Percentiles rank a stretch among this genome's conserved stretches.
Evolutionary conservation across 2,797 vertebrate genomes (phyloP).

Genomic region (Psittacula derbiana): DNA sequence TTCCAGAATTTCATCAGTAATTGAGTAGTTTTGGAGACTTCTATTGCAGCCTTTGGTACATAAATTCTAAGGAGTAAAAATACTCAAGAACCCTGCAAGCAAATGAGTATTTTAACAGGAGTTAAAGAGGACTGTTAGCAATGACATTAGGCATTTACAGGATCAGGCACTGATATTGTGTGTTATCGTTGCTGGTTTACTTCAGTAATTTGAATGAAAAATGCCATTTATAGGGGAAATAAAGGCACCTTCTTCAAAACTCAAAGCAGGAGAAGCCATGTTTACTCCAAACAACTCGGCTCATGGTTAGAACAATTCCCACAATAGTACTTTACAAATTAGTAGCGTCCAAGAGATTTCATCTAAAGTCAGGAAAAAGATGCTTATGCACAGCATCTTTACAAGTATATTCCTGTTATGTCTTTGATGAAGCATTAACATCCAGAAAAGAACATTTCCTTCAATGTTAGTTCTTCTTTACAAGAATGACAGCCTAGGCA

Average conservation of each 20-base stretch:
- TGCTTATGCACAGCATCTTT: background rate
- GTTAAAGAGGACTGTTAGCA: background rate
- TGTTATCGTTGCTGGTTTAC: background rate
- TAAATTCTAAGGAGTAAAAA: background rate
- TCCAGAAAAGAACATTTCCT: background rate
- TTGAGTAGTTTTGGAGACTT: background rate
- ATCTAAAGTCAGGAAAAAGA: background rate
- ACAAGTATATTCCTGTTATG: background rate
- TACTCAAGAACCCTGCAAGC: background rate
- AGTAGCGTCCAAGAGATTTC: background rate
- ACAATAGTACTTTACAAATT: background rate
- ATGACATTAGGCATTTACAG: background rate
- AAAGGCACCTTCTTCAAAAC: background rate
- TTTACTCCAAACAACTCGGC: background rate
- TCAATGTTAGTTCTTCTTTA: background rate
- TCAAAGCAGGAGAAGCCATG: background rate
- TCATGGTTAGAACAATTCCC: background rate
- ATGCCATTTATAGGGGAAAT: background rate
- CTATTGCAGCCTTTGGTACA: background rate
- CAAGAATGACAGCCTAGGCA: background rate
- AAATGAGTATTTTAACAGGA: background rate
- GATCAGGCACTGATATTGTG: background rate
- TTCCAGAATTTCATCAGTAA: background rate
- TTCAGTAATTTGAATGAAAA: background rate
- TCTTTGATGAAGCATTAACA: background rate